Conservation (phyloP, 1,140 invertebrate species). For the Drosophila gunungcola region DNA sequence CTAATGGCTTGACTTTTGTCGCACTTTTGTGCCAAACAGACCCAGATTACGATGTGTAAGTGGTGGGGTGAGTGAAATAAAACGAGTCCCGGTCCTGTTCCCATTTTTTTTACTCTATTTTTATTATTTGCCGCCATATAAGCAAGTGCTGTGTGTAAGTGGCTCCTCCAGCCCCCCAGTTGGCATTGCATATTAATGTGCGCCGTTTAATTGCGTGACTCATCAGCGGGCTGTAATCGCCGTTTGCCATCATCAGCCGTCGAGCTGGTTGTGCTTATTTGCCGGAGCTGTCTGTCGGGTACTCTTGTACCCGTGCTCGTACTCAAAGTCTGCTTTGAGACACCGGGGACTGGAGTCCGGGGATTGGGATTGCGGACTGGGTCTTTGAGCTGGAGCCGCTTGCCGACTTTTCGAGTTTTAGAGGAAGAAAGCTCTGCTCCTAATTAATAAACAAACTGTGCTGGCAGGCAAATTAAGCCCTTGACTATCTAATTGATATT, state of each 20-base stretch:
- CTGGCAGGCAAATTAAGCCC: slow-evolving; percentile 1
- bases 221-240: slow-evolving; percentile 32
- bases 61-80: neutral
- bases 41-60: neutral
- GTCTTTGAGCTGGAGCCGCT: slow-evolving; percentile 14
- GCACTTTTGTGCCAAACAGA: slow-evolving; percentile 8
- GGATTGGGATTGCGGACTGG: neutral
- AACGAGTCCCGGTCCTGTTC: slow-evolving; percentile 4
- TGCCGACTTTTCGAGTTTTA: neutral
- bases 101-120: neutral
- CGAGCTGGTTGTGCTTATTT: slow-evolving; percentile 11
- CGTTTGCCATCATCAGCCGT: slow-evolving; percentile 13
- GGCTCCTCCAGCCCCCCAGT: slow-evolving; percentile 15
- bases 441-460: slow-evolving; percentile 33
- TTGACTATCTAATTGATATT: neutral
- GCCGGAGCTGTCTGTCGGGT: slow-evolving; percentile 9
- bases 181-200: slow-evolving; percentile 54
- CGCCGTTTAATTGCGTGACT: slow-evolving; percentile 64
- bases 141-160: slow-evolving; percentile 40
- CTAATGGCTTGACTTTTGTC: slow-evolving; percentile 54
- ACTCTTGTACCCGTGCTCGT: neutral
- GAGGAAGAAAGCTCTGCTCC: slow-evolving; percentile 5
- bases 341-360: neutral
- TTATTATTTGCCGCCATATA: slow-evolving; percentile 8
- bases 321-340: neutral